Evolutionary conservation across 2,888 invertebrate genomes (phyloP), one percentile per base, ranked within the genome.

Genomic region (Euphydryas editha): DNA sequence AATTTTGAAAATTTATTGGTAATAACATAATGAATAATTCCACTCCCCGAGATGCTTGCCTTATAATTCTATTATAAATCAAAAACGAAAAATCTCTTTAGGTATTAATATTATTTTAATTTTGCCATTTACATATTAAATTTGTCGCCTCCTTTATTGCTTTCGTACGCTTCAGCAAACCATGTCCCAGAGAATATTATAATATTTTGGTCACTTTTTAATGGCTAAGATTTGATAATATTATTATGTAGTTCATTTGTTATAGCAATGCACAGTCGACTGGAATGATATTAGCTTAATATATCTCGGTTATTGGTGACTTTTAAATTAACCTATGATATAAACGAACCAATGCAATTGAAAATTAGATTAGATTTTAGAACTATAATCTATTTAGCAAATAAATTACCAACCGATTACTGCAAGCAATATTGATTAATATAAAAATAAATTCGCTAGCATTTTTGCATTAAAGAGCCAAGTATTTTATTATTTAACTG

Each of bases 371-470:
- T n/a, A 44, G n/a, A 21, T 49, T 49, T 49, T 13, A 21, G 15
- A 21, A 49, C 21, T 49, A 15, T n/a, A 17, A 44, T 17, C 7
- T 51, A 51, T 3, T 51, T 51, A 51, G 21, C n/a, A 15, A 24
- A 47, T 10, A 20, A 24, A 51, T 21, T 51, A n/a, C 20, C 20
- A 10, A 1, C 13, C 20, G 2, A 51, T 51, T 30, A 36, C 17
- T 54, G 54, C 36, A 36, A 36, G 54, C 54, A 30, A 36, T 54
- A 51, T 51, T 51, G 24, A 24, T 51, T 21, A 30, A 30, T 30
- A 30, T 30, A 21, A 47, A 51, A 51, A 30, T 30, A 44, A 54
- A 54, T 54, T 54, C 54, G 54, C 54, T 54, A 54, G 54, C 54
- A 36, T 36, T 54, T 54, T 54, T 54, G 54, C 36, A 36, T 36